A percentile compares a stretch with the other conserved stretches of the same genome.
Conservation (phyloP, 2,113 vertebrate species). For the Epinephelus fuscoguttatus region DNA sequence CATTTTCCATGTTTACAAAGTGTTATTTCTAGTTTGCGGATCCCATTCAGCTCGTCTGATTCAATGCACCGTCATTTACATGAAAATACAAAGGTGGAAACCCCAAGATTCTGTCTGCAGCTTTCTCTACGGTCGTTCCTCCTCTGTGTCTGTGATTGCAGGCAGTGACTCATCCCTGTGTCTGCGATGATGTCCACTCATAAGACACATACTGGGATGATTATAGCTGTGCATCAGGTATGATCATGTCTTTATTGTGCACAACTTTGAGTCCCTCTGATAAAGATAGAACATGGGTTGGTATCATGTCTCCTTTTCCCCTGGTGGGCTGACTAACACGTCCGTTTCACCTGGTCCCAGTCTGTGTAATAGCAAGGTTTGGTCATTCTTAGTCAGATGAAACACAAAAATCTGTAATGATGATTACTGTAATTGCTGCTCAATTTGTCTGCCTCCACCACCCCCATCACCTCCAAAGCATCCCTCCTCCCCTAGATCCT, state of each 20-base stretch:
- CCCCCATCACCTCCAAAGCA: slow-evolving; percentile 45
- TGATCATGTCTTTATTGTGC: slow-evolving; percentile 24
- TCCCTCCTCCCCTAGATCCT: not conserved
- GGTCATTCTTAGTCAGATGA: slow-evolving; percentile 63
- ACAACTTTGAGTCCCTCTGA: slow-evolving; percentile 12
- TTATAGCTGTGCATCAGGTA: slow-evolving; percentile 29
- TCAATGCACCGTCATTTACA: slow-evolving; percentile 15
- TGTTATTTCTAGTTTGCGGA: slow-evolving; percentile 7
- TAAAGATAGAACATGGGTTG: slow-evolving; percentile 6
- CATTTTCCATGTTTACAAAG: not conserved
- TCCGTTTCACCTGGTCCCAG: slow-evolving; percentile 41
- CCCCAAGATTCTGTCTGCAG: slow-evolving; percentile 28
- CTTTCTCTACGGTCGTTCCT: slow-evolving; percentile 13
- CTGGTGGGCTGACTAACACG: not conserved
- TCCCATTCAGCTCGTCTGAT: not conserved
- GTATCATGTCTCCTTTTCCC: not conserved
- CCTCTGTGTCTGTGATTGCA: slow-evolving; percentile 32
- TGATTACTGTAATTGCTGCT: slow-evolving; percentile 79
- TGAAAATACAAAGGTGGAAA: slow-evolving; percentile 40
- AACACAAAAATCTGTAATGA: slow-evolving; percentile 72
- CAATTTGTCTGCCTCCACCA: slow-evolving; percentile 74
- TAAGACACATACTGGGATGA: slow-evolving; percentile 4
- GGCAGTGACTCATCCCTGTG: slow-evolving; percentile 56
- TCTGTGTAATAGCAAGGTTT: slow-evolving; percentile 50
- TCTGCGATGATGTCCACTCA: slow-evolving; percentile 29